Conservation (phyloP, 2,888 invertebrate species). For the Salticus scenicus region DNA sequence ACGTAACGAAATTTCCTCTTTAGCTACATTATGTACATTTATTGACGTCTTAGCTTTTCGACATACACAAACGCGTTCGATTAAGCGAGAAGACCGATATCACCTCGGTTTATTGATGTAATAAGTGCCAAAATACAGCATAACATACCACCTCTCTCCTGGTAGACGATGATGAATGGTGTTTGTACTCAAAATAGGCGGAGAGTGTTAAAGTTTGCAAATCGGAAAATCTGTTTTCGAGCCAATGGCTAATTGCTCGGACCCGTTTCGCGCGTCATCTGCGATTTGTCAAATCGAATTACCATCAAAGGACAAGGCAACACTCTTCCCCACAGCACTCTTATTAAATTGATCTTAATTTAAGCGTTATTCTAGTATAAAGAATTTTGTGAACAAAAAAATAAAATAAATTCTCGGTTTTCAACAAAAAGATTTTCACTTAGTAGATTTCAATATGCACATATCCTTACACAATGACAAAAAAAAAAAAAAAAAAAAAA, state of each 20-base stretch:
- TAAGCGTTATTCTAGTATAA: background rate
- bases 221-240: constrained; percentile 38
- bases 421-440: no score
- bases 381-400: no score
- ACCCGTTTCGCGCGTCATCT: background rate
- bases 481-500: no score
- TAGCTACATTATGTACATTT: no score
- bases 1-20: no score
- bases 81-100: no score
- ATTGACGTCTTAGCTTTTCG: no score
- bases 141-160: background rate
- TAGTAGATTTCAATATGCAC: no score
- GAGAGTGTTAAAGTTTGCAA: constrained; percentile 35
- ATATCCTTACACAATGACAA: no score
- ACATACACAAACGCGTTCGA: no score
- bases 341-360: background rate
- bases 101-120: constrained; percentile 32
- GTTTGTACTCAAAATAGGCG: constrained; percentile 14
- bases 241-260: background rate
- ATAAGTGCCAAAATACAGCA: constrained; percentile 41
- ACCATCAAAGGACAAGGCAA: background rate
- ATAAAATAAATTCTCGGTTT: no score
- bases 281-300: constrained; percentile 14
- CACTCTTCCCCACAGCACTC: background rate
- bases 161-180: constrained; percentile 49